Conservation (phyloP, 2,113 vertebrate species). For the Mormyrus lacerda region DNA sequence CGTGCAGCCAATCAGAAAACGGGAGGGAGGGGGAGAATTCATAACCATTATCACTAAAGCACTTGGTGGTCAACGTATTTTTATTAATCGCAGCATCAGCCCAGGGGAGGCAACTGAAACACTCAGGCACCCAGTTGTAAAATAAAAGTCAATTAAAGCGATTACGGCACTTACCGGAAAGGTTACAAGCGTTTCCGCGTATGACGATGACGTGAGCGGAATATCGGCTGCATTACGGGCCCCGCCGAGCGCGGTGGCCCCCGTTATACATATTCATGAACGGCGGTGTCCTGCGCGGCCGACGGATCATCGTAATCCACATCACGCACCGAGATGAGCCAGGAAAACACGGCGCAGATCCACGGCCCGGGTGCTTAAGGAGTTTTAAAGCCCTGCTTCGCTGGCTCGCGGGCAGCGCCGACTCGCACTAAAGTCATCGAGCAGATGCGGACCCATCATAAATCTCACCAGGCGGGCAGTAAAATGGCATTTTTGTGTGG, state of each 20-base stretch:
- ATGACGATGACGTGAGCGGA: neutral
- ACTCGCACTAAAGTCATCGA: conserved; percentile 31
- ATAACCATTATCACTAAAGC: neutral
- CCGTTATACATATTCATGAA: conserved; percentile 17
- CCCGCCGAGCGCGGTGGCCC: neutral
- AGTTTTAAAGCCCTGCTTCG: neutral
- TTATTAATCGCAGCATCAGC: neutral
- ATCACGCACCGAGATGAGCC: conserved; percentile 21
- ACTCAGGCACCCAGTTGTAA: conserved; percentile 21
- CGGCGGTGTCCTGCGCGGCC: neutral
- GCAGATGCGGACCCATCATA: conserved; percentile 23
- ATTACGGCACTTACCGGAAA: neutral
- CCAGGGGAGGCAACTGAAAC: neutral
- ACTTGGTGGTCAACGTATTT: neutral
- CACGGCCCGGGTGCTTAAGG: neutral
- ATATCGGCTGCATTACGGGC: too few species aligned
- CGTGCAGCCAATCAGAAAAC: neutral
- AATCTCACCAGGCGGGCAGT: conserved; percentile 11
- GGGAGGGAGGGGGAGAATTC: neutral
- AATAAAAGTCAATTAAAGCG: neutral
- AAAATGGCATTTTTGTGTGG: conserved; percentile 18
- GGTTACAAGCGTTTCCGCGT: neutral
- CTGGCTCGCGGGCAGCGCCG: neutral
- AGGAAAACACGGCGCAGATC: conserved; percentile 20
- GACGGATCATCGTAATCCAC: conserved; percentile 20